Percentiles rank a stretch among this genome's conserved stretches.
phyloP scores from a whole-genome alignment of 2,113 vertebrate species.

The Melanerpes formicivorus region DNA sequence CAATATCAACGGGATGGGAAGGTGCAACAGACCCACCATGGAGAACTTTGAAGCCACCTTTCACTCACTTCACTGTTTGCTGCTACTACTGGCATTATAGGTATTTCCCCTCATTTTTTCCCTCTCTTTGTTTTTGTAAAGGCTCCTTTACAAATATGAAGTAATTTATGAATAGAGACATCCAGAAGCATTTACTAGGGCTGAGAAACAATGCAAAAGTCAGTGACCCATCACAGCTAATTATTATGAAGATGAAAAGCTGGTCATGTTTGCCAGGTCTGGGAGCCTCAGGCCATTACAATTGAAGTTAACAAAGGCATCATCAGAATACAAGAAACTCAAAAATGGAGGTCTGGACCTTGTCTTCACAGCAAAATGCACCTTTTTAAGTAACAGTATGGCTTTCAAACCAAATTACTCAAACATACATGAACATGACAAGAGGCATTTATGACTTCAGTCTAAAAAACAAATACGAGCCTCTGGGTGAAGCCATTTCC shows the following conservation, averaged over 20 bases:
- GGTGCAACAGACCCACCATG: background rate
- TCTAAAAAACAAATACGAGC: background rate
- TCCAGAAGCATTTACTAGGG: slow-evolving; percentile 59
- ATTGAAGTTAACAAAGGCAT: slow-evolving; percentile 10
- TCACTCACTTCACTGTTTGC: background rate
- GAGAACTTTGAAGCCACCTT: background rate
- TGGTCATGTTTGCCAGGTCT: slow-evolving; percentile 22
- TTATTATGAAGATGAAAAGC: slow-evolving; percentile 48
- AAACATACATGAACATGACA: background rate
- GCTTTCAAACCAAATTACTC: background rate
- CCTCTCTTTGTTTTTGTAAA: background rate
- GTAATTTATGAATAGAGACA: slow-evolving; percentile 1
- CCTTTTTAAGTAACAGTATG: background rate
- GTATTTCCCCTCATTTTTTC: background rate
- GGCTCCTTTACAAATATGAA: slow-evolving; percentile 6
- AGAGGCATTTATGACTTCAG: background rate
- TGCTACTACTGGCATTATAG: background rate
- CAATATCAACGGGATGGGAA: background rate
- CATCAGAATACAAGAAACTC: background rate
- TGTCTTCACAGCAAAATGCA: background rate
- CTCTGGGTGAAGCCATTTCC: background rate
- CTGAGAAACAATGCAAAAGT: slow-evolving; percentile 67
- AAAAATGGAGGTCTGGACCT: background rate
- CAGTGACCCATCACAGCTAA: background rate
- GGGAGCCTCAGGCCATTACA: background rate